These are phyloP conservation scores for Caenorhabditis sp. DNA, from an alignment of 2,888 invertebrate genomes.

Conservation along the genomic window DNA sequence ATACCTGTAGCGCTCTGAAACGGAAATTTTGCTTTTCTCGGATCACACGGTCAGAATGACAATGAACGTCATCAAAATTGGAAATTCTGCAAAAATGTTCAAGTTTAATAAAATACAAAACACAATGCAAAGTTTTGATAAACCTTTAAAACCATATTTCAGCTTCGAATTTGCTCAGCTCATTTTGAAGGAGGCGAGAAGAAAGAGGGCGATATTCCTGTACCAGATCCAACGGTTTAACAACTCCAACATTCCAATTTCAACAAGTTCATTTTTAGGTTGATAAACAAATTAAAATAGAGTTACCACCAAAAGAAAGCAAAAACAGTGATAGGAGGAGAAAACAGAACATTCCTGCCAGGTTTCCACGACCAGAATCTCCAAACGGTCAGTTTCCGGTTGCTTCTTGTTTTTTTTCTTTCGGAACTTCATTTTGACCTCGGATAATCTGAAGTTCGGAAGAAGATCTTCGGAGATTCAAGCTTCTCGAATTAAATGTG, in stretches of 20 bases:
- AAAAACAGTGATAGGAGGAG: constrained; percentile 75
- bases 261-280: constrained; percentile 69
- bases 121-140: constrained; percentile 7
- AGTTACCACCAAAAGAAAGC: constrained; percentile 83
- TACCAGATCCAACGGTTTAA: constrained; percentile 83
- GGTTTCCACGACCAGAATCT: constrained; percentile 56
- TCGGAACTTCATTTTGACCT: no score
- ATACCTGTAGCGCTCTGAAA: constrained; percentile 6
- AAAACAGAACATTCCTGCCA: constrained; percentile 56
- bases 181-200: constrained; percentile 84
- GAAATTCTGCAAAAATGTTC: not conserved
- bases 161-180: constrained; percentile 84
- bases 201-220: constrained; percentile 84
- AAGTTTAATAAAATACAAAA: constrained; percentile 3
- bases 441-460: no score
- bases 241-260: not conserved
- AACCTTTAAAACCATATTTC: constrained; percentile 66
- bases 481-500: no score
- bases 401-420: no score
- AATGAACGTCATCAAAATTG: constrained; percentile 27
- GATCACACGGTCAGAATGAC: not conserved
- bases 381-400: constrained; percentile 54
- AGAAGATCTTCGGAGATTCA: no score
- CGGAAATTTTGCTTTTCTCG: not conserved
- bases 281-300: constrained; percentile 83